Conservation (phyloP, 2,113 vertebrate genomes). For the Aegotheles bennettii region DNA sequence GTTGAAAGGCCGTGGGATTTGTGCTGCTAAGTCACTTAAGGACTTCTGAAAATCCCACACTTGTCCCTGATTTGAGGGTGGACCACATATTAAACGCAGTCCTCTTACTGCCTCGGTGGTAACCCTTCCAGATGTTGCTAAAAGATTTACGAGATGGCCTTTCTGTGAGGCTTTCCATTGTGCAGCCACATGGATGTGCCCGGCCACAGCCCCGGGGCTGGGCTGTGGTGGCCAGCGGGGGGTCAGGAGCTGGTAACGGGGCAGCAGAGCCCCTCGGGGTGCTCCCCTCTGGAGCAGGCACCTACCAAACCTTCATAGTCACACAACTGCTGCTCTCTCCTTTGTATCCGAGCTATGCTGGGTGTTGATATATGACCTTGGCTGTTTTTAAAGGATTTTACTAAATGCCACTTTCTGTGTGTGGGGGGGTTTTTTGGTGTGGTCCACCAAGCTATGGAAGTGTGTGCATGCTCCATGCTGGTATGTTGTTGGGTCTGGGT, state of each 20-base stretch:
- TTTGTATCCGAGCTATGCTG: background rate
- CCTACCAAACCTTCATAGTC: background rate
- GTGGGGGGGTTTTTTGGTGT: background rate
- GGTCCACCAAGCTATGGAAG: background rate
- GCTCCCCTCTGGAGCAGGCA: background rate
- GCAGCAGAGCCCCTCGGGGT: background rate
- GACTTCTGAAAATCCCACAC: conserved; percentile 51
- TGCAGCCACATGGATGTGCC: background rate
- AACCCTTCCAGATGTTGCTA: conserved; percentile 33
- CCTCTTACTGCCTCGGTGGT: background rate
- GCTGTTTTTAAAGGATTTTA: background rate
- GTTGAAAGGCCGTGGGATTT: conserved; percentile 21
- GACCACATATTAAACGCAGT: conserved; percentile 29
- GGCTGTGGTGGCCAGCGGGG: background rate
- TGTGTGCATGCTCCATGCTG: background rate
- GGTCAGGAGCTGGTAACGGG: background rate
- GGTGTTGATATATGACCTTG: background rate
- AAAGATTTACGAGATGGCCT: background rate
- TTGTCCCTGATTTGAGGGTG: conserved; percentile 31
- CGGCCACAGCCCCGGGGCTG: background rate
- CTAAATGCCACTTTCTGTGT: background rate
- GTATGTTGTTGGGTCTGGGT: background rate
- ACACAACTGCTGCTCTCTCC: background rate
- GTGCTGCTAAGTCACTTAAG: conserved; percentile 49
- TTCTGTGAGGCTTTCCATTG: background rate